Evolutionary conservation across 1,140 invertebrate species (phyloP).

Genomic region (Dendrolimus punctatus): DNA sequence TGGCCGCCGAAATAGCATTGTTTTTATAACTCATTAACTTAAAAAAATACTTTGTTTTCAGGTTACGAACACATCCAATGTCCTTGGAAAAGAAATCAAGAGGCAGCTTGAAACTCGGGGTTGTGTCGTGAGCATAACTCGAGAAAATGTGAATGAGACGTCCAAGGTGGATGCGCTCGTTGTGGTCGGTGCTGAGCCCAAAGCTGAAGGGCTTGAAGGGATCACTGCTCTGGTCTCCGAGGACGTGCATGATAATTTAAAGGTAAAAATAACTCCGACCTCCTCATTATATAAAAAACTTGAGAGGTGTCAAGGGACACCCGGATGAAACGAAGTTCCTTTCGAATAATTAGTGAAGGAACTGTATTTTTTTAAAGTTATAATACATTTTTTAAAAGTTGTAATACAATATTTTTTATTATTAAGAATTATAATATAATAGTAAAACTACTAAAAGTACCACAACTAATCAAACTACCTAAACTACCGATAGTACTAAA

Average conservation of each 20-base stretch:
- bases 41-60: conserved; percentile 19
- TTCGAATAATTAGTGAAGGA: too few species aligned
- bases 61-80: conserved; percentile 41
- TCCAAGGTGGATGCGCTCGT: conserved; percentile 38
- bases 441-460: too few species aligned
- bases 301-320: too few species aligned
- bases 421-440: too few species aligned
- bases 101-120: conserved; percentile 28
- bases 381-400: too few species aligned
- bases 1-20: not conserved
- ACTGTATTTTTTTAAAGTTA: too few species aligned
- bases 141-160: conserved; percentile 1
- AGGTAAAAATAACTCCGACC: conserved; percentile 23
- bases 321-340: too few species aligned
- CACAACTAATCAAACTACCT: too few species aligned
- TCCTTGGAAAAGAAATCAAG: conserved; percentile 39
- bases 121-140: conserved; percentile 29
- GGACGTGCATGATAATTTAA: conserved; percentile 54
- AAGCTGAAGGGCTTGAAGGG: conserved; percentile 29
- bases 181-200: conserved; percentile 37
- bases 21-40: not conserved
- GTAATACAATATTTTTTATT: too few species aligned
- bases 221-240: conserved; percentile 36
- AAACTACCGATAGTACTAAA: too few species aligned
- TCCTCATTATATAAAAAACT: not conserved